Percentiles rank a stretch among this genome's conserved stretches.
phyloP scores from a whole-genome alignment of 35 echinoderm and acorn worm genomes.

The Lytechinus variegatus region DNA sequence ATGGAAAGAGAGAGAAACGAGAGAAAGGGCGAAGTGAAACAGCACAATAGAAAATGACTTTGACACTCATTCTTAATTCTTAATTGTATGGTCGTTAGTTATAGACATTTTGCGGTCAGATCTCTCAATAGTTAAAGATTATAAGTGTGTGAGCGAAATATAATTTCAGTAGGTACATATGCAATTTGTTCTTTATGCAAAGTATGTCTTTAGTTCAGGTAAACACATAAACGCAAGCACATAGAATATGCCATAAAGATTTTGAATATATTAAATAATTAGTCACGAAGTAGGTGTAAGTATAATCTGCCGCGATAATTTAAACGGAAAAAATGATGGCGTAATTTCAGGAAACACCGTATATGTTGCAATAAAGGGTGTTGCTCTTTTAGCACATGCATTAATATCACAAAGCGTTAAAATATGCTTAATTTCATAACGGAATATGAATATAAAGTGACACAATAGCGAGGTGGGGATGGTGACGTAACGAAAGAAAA shows the following conservation, averaged over 20 bases:
- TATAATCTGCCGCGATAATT: background rate
- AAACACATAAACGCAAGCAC: too few species aligned
- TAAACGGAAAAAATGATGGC: background rate
- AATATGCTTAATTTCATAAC: too few species aligned
- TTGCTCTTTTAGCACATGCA: background rate
- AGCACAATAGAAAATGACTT: background rate
- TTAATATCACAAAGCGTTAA: too few species aligned
- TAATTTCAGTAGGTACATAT: background rate
- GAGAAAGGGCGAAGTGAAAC: background rate
- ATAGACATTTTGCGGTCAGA: constrained; percentile 11
- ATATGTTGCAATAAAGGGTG: background rate
- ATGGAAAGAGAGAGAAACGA: background rate
- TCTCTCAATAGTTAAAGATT: background rate
- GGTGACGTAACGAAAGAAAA: too few species aligned
- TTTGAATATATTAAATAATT: too few species aligned
- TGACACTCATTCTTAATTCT: background rate
- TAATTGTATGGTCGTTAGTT: background rate
- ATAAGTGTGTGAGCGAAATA: background rate
- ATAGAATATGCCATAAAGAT: too few species aligned
- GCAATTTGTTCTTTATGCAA: background rate
- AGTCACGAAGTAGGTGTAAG: background rate
- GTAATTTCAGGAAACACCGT: background rate
- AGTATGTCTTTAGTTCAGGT: too few species aligned
- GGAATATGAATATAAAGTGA: too few species aligned
- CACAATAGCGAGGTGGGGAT: too few species aligned